phyloP scores from a whole-genome alignment of 1,140 invertebrate species.

The Pygmarrhopalites habei region DNA sequence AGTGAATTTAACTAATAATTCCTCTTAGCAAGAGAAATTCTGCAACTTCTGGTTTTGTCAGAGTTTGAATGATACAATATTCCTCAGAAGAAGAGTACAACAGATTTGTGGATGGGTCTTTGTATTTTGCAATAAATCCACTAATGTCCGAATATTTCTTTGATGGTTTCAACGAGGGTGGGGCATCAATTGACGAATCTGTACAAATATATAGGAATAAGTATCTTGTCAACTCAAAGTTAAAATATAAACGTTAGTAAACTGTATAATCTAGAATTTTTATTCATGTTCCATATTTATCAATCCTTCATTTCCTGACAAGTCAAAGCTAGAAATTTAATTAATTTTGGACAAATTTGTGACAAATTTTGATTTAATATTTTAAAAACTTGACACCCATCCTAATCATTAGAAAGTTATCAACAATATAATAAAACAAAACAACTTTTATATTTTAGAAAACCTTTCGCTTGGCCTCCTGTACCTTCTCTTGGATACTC shows the following conservation, averaged over 20 bases:
- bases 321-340: neutral
- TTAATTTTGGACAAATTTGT: neutral
- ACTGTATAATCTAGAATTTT: neutral
- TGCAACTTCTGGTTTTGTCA: constrained; percentile 83
- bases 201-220: constrained; percentile 42
- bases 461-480: too few relatives aligned
- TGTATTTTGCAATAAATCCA: constrained; percentile 75
- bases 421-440: too few relatives aligned
- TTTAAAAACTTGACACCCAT: too few relatives aligned
- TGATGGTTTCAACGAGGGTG: constrained; percentile 78
- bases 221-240: neutral
- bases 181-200: constrained; percentile 80
- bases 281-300: constrained; percentile 28
- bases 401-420: too few relatives aligned
- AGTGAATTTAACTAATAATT: too few relatives aligned
- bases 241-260: neutral
- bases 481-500: too few relatives aligned
- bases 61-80: constrained; percentile 68
- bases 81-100: constrained; percentile 76
- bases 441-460: too few relatives aligned
- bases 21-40: constrained; percentile 69
- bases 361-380: too few relatives aligned
- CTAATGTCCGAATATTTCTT: constrained; percentile 93
- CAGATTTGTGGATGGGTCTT: constrained; percentile 82
- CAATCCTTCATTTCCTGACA: constrained; percentile 40